Evolutionary conservation across 2,797 vertebrate genomes (phyloP).

Genomic region (Heliangelus exortis): DNA sequence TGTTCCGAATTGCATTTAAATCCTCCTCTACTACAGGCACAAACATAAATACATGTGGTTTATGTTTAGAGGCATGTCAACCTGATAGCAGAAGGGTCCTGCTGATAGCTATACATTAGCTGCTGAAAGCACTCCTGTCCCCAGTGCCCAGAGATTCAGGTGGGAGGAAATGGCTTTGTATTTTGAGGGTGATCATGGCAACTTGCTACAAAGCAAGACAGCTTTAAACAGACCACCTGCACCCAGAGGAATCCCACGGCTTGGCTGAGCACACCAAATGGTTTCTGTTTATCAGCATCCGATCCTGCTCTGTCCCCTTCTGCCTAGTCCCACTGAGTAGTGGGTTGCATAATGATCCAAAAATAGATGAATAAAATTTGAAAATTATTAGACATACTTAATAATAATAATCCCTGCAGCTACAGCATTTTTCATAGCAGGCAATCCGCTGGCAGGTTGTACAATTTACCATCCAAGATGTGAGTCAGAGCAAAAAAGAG

Average conservation of each 20-base stretch:
- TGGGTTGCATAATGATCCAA: constrained; percentile 25
- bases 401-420: constrained; percentile 52
- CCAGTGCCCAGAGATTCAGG: not conserved
- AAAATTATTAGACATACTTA: constrained; percentile 46
- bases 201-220: not conserved
- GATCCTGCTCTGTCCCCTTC: not conserved
- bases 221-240: not conserved
- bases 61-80: not conserved
- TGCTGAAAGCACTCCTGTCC: not conserved
- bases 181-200: not conserved
- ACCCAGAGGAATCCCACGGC: not conserved
- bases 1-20: not conserved
- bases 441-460: constrained; percentile 36
- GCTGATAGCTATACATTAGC: not conserved
- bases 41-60: not conserved
- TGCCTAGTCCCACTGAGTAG: not conserved
- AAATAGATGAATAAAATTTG: constrained; percentile 40
- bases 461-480: constrained; percentile 42
- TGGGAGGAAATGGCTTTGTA: not conserved
- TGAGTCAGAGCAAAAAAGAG: constrained; percentile 39
- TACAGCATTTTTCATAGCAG: constrained; percentile 10
- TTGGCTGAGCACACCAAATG: not conserved
- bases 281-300: not conserved
- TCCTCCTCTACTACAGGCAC: not conserved
- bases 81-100: not conserved